Conservation (phyloP, 2,797 vertebrate species). For the Zalophus californianus region DNA sequence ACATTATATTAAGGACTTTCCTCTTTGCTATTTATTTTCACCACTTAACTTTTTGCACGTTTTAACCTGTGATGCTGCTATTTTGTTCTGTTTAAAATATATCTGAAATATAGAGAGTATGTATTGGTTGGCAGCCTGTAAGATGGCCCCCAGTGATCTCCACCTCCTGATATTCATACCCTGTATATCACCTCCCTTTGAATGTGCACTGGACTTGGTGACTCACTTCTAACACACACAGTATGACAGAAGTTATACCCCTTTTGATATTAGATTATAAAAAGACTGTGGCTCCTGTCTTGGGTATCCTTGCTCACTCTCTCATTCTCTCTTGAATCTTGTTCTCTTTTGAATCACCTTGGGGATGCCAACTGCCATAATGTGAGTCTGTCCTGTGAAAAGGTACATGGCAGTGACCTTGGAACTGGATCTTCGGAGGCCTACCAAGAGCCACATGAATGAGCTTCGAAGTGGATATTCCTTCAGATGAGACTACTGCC, state of each 20-base stretch:
- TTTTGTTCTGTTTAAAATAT: not conserved
- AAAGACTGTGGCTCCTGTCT: not conserved
- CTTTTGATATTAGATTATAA: not conserved
- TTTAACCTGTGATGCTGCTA: not conserved
- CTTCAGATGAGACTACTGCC: not conserved
- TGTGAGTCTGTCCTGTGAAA: not conserved
- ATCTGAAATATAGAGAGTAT: not conserved
- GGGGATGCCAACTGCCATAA: not conserved
- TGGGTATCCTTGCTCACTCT: not conserved
- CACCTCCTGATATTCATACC: not conserved
- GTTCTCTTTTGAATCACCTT: not conserved
- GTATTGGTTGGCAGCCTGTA: not conserved
- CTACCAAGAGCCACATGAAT: not conserved
- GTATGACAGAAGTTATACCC: not conserved
- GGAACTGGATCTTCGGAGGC: not conserved
- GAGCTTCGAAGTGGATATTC: not conserved
- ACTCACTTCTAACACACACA: slow-evolving; percentile 1
- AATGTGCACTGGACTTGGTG: not conserved
- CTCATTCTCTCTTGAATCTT: not conserved
- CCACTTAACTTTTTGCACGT: not conserved
- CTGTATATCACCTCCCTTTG: not conserved
- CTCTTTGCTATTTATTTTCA: not conserved
- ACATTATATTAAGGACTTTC: slow-evolving; percentile 23
- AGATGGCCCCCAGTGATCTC: not conserved
- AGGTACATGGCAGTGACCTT: not conserved